Evolutionary conservation across 1,140 invertebrate species (phyloP).

Genomic region (Saxidomus purpurata): DNA sequence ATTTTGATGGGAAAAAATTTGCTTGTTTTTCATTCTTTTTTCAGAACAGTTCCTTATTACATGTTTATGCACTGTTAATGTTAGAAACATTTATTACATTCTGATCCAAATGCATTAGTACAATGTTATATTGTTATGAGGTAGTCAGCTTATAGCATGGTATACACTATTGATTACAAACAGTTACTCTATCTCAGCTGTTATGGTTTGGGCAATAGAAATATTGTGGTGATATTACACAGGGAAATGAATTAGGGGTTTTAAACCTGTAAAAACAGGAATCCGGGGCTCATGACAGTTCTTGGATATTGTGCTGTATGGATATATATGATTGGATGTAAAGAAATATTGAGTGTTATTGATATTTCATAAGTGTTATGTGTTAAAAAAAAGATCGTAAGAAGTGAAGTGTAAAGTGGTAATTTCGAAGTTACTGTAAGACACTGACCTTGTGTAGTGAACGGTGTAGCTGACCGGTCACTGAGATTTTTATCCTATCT

Average conservation of each 20-base stretch:
- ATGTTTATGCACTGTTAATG: too few species aligned
- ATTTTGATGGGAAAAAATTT: too few species aligned
- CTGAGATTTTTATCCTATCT: background rate
- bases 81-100: too few species aligned
- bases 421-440: background rate
- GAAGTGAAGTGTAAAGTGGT: background rate
- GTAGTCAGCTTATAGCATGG: background rate
- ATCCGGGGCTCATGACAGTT: background rate
- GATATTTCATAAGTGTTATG: background rate
- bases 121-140: too few species aligned
- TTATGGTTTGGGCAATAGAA: constrained; percentile 34
- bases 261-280: background rate
- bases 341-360: background rate
- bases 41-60: too few species aligned
- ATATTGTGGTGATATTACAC: background rate
- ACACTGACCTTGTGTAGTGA: background rate
- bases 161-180: constrained; percentile 13
- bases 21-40: too few species aligned
- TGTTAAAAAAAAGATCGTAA: background rate
- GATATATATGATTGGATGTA: background rate
- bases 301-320: background rate
- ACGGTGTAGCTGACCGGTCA: constrained; percentile 20
- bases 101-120: too few species aligned
- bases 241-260: background rate
- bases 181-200: constrained; percentile 13